Conservation (phyloP, 2,113 vertebrate genomes). For the Bettongia penicillata region DNA sequence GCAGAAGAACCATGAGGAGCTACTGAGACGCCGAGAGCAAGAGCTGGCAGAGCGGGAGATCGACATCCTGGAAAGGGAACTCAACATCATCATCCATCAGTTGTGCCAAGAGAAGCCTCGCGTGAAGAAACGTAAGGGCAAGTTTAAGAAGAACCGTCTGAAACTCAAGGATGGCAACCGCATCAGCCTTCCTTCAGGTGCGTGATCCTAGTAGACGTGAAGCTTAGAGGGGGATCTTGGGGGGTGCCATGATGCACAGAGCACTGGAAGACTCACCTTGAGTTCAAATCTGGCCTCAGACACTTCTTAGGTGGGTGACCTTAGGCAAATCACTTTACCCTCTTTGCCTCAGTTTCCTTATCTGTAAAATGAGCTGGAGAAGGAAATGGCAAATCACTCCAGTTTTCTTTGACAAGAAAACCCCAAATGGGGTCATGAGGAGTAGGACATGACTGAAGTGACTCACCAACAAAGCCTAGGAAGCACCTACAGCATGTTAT, state of each 20-base stretch:
- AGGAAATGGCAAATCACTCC: no score
- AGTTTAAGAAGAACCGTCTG: conserved; percentile 94
- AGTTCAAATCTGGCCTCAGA: background rate
- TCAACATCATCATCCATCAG: conserved; percentile 99
- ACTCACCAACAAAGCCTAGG: no score
- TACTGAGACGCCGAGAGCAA: conserved; percentile 92
- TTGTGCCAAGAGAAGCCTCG: conserved; percentile 97
- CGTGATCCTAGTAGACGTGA: conserved; percentile 32
- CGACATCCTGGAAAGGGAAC: conserved; percentile 95
- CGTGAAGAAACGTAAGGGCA: conserved; percentile 96
- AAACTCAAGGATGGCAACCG: conserved; percentile 96
- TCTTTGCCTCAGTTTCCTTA: background rate
- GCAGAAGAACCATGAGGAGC: conserved; percentile 97
- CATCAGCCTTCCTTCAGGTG: conserved; percentile 97
- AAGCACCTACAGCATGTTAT: no score
- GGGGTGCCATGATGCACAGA: background rate
- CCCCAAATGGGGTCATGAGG: no score
- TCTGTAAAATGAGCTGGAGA: background rate
- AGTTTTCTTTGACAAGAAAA: no score
- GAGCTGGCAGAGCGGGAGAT: conserved; percentile 97
- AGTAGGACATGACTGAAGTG: no score
- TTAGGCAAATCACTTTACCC: background rate
- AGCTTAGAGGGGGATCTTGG: background rate
- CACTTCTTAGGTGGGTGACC: background rate
- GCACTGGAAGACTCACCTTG: background rate